Conservation (phyloP, 1,140 invertebrate species). For the Pygmarrhopalites habei region DNA sequence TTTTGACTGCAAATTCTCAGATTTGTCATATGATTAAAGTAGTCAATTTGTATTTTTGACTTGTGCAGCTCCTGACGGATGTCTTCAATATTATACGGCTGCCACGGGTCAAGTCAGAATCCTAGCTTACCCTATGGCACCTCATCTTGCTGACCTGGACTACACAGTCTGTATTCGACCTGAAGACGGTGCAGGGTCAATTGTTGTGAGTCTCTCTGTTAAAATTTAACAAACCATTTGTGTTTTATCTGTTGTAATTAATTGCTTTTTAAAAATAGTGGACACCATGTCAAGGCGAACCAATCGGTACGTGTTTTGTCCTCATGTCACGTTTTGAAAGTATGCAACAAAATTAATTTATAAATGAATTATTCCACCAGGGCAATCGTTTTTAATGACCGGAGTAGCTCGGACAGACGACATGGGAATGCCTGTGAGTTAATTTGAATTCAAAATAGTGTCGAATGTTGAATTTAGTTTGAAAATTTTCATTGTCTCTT, state of each 20-base stretch:
- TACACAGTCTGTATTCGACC: constrained; percentile 36
- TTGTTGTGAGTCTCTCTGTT: constrained; percentile 26
- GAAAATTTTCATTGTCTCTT: background rate
- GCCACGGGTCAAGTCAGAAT: constrained; percentile 35
- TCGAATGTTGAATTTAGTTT: background rate
- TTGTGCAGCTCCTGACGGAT: constrained; percentile 34
- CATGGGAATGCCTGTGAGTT: background rate
- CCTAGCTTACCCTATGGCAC: constrained; percentile 27
- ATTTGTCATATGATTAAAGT: too few relatives aligned
- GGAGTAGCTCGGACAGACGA: background rate
- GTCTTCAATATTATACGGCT: constrained; percentile 32
- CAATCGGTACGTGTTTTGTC: too few relatives aligned
- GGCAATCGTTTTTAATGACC: constrained; percentile 12
- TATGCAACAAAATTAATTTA: too few relatives aligned
- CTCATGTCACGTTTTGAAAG: too few relatives aligned
- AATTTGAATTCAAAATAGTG: background rate
- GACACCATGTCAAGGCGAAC: constrained; percentile 30
- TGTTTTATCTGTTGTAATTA: too few relatives aligned
- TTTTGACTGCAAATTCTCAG: too few relatives aligned
- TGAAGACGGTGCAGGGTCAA: constrained; percentile 36
- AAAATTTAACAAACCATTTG: background rate
- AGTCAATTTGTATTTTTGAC: too few relatives aligned
- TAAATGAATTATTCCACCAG: too few relatives aligned
- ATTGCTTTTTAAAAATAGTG: constrained; percentile 23
- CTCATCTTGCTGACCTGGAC: constrained; percentile 38